Conservation (phyloP, 2,888 invertebrate genomes). For the Ctena decussata region DNA sequence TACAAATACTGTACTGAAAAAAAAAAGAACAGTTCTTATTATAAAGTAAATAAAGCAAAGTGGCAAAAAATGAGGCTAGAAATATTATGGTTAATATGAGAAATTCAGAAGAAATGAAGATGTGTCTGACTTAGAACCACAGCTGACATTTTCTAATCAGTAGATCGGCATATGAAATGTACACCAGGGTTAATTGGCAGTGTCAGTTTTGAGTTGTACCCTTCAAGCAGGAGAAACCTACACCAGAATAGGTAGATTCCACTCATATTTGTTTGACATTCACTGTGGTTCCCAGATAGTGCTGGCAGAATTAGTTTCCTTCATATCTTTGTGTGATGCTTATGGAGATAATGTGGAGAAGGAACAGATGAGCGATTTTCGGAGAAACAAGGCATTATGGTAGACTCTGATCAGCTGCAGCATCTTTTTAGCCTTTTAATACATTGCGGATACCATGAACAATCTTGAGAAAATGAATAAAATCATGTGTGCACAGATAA, state of each 20-base stretch:
- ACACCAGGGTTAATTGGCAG: slow-evolving; percentile 19
- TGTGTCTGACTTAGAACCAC: slow-evolving; percentile 28
- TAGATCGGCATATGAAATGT: neutral
- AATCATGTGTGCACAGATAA: too few relatives aligned
- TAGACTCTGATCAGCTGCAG: too few relatives aligned
- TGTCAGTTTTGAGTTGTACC: slow-evolving; percentile 24
- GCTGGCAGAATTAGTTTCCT: slow-evolving; percentile 1
- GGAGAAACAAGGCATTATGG: too few relatives aligned
- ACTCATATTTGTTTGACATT: slow-evolving; percentile 5
- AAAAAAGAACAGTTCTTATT: too few relatives aligned
- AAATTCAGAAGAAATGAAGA: slow-evolving; percentile 43
- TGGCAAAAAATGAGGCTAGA: too few relatives aligned
- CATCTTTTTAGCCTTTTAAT: too few relatives aligned
- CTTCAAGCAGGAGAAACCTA: slow-evolving; percentile 10
- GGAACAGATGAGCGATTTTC: too few relatives aligned
- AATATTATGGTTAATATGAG: too few relatives aligned
- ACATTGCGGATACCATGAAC: too few relatives aligned
- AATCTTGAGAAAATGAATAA: too few relatives aligned
- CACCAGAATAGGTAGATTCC: slow-evolving; percentile 15
- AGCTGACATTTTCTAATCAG: slow-evolving; percentile 30
- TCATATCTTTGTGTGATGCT: slow-evolving; percentile 1
- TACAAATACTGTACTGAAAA: too few relatives aligned
- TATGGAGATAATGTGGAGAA: neutral
- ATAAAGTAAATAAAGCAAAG: too few relatives aligned
- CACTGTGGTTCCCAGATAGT: neutral